phyloP scores from a whole-genome alignment of 2,797 vertebrate species.

The Myotis daubentonii region DNA sequence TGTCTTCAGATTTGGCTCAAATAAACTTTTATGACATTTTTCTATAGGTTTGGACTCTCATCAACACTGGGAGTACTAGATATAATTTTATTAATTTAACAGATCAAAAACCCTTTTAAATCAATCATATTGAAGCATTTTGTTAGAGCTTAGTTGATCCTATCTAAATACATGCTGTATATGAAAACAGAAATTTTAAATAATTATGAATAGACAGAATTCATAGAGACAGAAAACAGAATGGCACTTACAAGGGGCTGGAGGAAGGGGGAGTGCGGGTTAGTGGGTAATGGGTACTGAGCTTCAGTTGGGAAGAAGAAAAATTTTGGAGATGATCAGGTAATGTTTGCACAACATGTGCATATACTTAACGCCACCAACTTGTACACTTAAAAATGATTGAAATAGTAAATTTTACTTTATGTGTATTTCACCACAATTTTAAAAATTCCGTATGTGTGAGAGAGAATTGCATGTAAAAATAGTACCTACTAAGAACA shows the following conservation, averaged over 20 bases:
- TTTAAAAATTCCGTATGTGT: background rate
- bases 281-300: background rate
- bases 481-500: background rate
- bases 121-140: background rate
- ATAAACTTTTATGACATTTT: background rate
- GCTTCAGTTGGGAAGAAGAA: background rate
- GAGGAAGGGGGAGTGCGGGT: fast-evolving
- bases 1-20: background rate
- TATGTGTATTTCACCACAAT: background rate
- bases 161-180: background rate
- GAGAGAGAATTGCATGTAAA: background rate
- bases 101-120: background rate
- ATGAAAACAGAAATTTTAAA: background rate
- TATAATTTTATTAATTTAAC: background rate
- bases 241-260: fast-evolving
- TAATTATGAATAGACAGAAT: background rate
- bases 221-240: background rate
- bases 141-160: background rate
- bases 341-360: background rate
- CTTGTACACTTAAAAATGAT: background rate
- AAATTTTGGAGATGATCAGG: background rate
- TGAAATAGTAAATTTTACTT: background rate
- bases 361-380: background rate
- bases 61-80: background rate
- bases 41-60: background rate